phyloP scores from a whole-genome alignment of 2,113 vertebrate genomes.

The Copsychus sechellarum region DNA sequence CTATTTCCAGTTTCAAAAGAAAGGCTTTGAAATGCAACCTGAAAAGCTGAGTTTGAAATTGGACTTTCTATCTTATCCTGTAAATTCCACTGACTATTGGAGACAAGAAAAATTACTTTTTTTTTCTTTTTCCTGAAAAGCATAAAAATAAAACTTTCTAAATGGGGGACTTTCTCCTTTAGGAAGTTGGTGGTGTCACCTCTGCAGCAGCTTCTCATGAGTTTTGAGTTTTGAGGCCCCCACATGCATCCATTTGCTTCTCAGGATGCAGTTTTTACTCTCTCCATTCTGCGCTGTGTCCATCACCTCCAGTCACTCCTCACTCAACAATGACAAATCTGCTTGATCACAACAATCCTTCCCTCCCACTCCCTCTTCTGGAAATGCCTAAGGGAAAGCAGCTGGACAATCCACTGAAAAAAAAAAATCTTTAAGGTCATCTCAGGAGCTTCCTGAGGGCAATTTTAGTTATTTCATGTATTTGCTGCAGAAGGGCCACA shows the following conservation, averaged over 20 bases:
- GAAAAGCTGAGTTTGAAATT: background rate
- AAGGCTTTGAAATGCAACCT: background rate
- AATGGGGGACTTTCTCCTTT: background rate
- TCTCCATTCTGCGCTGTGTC: background rate
- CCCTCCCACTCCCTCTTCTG: background rate
- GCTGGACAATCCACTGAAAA: background rate
- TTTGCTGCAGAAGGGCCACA: background rate
- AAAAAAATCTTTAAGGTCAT: background rate
- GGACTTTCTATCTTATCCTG: background rate
- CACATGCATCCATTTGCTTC: background rate
- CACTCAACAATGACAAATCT: background rate
- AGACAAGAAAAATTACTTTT: background rate
- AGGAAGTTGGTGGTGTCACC: background rate
- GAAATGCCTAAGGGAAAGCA: background rate
- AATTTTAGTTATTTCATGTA: background rate
- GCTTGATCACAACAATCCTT: background rate
- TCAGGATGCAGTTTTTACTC: background rate
- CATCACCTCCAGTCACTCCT: background rate
- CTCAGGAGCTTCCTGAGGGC: background rate
- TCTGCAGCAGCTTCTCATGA: background rate
- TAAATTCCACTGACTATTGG: background rate
- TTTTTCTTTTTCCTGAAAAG: background rate
- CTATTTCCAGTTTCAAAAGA: background rate
- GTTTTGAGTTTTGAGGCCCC: rapidly evolving
- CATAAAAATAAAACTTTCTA: background rate